These are phyloP conservation scores for Amazonetta brasiliensis DNA, from an alignment of 2,797 vertebrate genomes.

Conservation along the genomic window DNA sequence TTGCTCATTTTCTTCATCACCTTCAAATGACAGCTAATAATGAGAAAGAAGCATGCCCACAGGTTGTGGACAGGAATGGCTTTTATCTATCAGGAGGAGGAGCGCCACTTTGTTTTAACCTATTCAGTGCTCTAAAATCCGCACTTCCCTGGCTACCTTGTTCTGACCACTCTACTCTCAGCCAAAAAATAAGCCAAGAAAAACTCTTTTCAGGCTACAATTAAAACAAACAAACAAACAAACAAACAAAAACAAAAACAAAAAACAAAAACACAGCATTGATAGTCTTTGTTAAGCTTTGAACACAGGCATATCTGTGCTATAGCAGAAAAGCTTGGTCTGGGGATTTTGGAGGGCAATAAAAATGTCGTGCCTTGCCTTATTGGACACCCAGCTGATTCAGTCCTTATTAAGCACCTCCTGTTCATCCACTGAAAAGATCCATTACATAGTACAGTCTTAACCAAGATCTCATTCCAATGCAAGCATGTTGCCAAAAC, in stretches of 20 bases:
- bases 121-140: neutral
- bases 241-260: neutral
- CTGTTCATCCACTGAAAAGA: neutral
- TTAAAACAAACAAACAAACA: neutral
- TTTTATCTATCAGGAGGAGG: neutral
- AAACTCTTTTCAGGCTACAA: neutral
- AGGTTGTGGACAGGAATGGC: neutral
- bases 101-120: neutral
- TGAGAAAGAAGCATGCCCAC: neutral
- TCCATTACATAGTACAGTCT: neutral
- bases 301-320: neutral
- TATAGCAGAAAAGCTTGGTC: neutral
- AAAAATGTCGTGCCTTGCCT: neutral
- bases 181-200: constrained; percentile 14
- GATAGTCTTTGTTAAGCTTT: neutral
- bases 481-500: neutral
- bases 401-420: neutral
- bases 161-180: neutral
- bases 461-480: neutral
- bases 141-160: neutral
- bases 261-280: neutral
- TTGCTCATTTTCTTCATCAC: neutral
- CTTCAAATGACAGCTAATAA: neutral
- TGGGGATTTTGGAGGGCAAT: neutral
- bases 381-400: neutral